Evolutionary conservation across 2,113 vertebrate genomes (phyloP), one percentile per base, ranked within the genome.

Genomic region (Pogona vitticeps): DNA sequence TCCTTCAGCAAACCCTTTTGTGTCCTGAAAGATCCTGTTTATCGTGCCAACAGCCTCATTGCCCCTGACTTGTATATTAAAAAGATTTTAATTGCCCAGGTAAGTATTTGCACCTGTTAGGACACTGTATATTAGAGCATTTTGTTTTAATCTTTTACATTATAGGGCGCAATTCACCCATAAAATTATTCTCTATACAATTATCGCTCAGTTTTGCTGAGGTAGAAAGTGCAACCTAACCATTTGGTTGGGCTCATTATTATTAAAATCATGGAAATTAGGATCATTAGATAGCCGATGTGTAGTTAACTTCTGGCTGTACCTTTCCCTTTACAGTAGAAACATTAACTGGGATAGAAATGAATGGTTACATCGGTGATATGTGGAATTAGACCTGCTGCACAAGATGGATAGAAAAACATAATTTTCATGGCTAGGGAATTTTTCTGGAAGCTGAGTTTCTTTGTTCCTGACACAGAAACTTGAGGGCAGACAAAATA

Each of bases 31-130:
- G 95, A 96, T 96, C 91, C 93, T 71, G 94, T 96, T 91, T 95
- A 93, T 94, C 89, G 33, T 94, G 94, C 92, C 94, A 93, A 89
- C 93, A 94, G 94, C 93, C 94, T 95, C 93, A 91, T 93, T 96
- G 96, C 93, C 92, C 96, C 95, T 96, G 95, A 96, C 96, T 96
- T 96, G 96, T 96, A 93, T 96, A 96, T 96, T 96, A 96, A 97
- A 96, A 95, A 96, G 95, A 90, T 96, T 96, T 96, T 97, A 97
- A 97, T 97, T 97, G 96, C 95, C 91, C 96, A 97, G 96, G 96
- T 97, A 97, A 97, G 96, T 97, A 95, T 93, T 91, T 96, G 96
- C 96, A 97, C 96, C 96, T 97, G 96, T 95, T 96, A 96, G 96
- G 96, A 97, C 94, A 94, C 92, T 95, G 96, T 96, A 93, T 95